These are phyloP conservation scores for Mico argentatus DNA, from an alignment of 2,797 vertebrate genomes.

Conservation along the genomic window DNA sequence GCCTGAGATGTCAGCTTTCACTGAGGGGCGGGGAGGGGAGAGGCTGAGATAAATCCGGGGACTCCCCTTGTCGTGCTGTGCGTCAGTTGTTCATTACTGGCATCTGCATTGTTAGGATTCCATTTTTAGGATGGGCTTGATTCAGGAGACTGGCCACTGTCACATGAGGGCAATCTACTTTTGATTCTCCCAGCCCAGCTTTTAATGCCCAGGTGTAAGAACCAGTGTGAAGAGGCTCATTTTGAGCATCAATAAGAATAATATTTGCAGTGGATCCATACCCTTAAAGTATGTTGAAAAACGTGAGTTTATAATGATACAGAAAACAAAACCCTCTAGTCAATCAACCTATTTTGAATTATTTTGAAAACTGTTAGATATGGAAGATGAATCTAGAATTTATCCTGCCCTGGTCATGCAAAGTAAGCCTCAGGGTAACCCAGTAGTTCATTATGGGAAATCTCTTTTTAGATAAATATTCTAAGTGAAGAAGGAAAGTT, in stretches of 20 bases:
- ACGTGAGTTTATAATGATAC: background rate
- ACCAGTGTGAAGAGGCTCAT: background rate
- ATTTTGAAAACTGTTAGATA: background rate
- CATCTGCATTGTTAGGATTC: background rate
- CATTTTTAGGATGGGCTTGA: background rate
- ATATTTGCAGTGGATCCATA: background rate
- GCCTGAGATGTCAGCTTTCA: background rate
- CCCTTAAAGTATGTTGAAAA: slow-evolving; percentile 8
- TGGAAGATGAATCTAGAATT: background rate
- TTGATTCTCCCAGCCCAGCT: background rate
- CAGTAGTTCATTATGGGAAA: background rate
- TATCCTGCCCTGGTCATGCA: background rate
- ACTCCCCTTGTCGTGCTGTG: background rate
- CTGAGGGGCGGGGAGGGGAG: background rate
- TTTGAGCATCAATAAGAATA: background rate
- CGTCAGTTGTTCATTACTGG: background rate
- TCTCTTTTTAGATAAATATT: background rate
- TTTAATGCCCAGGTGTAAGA: background rate
- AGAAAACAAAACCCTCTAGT: background rate
- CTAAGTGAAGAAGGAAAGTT: background rate
- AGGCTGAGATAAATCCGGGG: background rate
- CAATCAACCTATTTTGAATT: background rate
- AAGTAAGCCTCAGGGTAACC: background rate
- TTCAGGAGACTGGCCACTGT: background rate
- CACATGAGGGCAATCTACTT: background rate